phyloP scores from a whole-genome alignment of 2,113 vertebrate genomes.

The Phyllopteryx taeniolatus region DNA sequence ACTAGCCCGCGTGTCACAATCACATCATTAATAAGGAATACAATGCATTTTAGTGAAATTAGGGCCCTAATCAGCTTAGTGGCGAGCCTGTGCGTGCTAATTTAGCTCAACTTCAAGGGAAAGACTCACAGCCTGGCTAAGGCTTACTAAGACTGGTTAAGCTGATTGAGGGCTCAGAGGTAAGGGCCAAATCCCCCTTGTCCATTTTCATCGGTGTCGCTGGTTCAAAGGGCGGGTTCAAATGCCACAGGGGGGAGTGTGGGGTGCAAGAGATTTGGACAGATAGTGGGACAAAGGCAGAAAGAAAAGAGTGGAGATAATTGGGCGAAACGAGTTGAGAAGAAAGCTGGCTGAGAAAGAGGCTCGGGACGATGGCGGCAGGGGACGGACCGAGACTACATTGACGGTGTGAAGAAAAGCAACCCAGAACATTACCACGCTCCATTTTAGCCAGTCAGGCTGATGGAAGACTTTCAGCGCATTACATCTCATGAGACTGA shows the following conservation, averaged over 20 bases:
- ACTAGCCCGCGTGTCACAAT: conserved; percentile 59
- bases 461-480: conserved; percentile 67
- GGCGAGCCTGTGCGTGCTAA: conserved; percentile 74
- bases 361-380: conserved; percentile 18
- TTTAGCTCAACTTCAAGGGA: conserved; percentile 76
- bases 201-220: conserved; percentile 66
- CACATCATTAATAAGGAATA: conserved; percentile 77
- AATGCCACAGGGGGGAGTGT: conserved; percentile 44
- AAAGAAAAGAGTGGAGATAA: conserved; percentile 20
- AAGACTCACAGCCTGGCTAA: conserved; percentile 61
- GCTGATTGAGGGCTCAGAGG: conserved; percentile 70
- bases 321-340: conserved; percentile 48
- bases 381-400: conserved; percentile 22
- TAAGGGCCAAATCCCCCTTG: conserved; percentile 69
- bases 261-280: conserved; percentile 22
- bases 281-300: conserved; percentile 24
- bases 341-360: conserved; percentile 36
- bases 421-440: conserved; percentile 67
- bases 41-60: conserved; percentile 75
- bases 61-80: conserved; percentile 71
- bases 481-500: conserved; percentile 75
- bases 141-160: conserved; percentile 64
- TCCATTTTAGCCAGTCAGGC: conserved; percentile 66
- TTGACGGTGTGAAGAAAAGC: conserved; percentile 61
- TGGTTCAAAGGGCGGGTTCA: conserved; percentile 75